Evolutionary conservation across 2,888 invertebrate genomes (phyloP), one percentile per base, ranked within the genome.

Genomic region (Aphodius granarius): DNA sequence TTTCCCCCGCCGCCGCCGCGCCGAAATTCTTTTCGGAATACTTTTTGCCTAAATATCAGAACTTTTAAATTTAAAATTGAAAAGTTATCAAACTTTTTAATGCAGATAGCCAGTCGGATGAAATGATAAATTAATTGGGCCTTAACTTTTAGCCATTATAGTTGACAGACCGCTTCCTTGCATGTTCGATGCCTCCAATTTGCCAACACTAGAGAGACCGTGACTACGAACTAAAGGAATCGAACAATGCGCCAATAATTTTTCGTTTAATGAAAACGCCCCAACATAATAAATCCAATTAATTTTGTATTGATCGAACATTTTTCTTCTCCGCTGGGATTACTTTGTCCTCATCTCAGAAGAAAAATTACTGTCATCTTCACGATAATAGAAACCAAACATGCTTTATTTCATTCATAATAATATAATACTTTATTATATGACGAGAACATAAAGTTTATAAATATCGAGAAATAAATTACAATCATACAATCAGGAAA

Each of bases 21-120:
- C 63, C 17, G 66, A 68, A 73, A 75, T 75, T 75, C 75, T 23
- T 73, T 63, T 70, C 21, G 66, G 63, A 73, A 73, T 73, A 75
- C 73, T 64, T 75, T 72, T 68, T 63, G 72, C 21, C 23, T 23
- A 75, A 75, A 78, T 76, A 75, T 75, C 63, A 76, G 76, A 79
- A 75, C 78, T 79, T 77, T 70, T 77, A 78, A 78, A 79, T 79
- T 79, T 79, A 77, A 77, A 78, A 78, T 78, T 77, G 78, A 76
- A 75, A 78, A 77, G 77, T 73, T 77, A 77, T 78, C 77, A 73
- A 75, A 75, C 72, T 75, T 73, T 73, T 19, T 62, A 43, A 65
- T 43, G 72, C 19, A 68, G 64, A 18, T 68, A 66, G 68, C 63
- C 64, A 63, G 64, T 66, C 72, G 72, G 17, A 73, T 68, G 63